Conservation (phyloP, 2,797 vertebrate species). For the Pseudochirops corinnae region DNA sequence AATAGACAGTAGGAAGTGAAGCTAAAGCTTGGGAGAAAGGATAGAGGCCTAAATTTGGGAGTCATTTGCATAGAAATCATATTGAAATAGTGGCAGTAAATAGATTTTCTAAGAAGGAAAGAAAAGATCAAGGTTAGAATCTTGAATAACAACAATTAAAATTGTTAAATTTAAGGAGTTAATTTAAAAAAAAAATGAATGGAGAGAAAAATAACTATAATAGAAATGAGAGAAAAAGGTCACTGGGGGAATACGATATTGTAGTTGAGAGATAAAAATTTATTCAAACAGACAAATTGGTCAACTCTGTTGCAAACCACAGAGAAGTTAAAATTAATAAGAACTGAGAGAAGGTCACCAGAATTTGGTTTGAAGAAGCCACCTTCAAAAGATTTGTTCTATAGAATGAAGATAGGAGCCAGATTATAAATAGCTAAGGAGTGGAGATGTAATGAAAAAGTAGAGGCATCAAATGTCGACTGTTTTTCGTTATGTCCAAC, state of each 20-base stretch:
- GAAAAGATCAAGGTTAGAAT: not conserved
- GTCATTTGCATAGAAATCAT: not conserved
- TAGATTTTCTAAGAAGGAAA: not conserved
- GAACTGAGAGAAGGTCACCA: not conserved
- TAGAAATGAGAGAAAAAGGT: not conserved
- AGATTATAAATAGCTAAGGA: not conserved
- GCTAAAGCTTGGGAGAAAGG: not conserved
- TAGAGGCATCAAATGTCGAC: not conserved
- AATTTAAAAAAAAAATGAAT: not conserved
- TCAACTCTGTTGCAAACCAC: not conserved
- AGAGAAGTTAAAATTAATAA: not conserved
- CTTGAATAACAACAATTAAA: not conserved
- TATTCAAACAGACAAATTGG: not conserved
- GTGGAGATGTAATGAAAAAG: not conserved
- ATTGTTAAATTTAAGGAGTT: not conserved
- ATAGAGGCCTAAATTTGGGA: not conserved
- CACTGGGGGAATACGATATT: not conserved
- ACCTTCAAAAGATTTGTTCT: not conserved
- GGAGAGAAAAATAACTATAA: not conserved
- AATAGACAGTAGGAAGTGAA: not conserved
- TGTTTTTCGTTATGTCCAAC: conserved; percentile 5
- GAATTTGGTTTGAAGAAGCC: not conserved
- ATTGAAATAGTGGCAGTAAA: not conserved
- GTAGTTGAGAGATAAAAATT: not conserved
- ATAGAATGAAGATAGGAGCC: not conserved